Base-by-base conservation (phyloP, 2,888 invertebrate genomes). In the Zhuqinia jingwanae region DNA sequence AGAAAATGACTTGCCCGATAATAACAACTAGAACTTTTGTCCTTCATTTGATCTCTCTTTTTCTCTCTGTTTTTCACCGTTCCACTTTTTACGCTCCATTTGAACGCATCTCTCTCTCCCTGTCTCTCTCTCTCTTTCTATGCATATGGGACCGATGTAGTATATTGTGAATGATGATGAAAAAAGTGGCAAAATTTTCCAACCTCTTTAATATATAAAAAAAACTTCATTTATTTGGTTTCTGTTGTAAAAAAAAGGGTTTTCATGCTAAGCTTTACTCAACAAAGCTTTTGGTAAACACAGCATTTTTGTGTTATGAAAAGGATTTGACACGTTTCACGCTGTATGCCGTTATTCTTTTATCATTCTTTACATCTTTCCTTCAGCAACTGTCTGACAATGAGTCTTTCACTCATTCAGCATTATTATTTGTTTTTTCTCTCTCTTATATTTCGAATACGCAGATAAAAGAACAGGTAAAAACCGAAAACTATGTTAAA, bases 11-110 rank as follows among this genome's bases (percentile, higher is more conserved):
- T 85, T 85, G 42, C 42, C 76, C 78, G 70, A 85, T 79, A 84
- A 84, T 77, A 85, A n/a, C n/a, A n/a, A 84, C 84, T 84, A 68
- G 84, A 65, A 84, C 77, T 53, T 68, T 84, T 84, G 84, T 84
- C 84, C 84, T 84, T 84, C 84, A 77, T 76, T 84, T 76, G 68
- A 77, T 77, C 85, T 85, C 70, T 70, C 77, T 17, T 84, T 79
- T 58, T 78, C 84, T 70, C 56, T n/a, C n/a, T n/a, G n/a, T n/a
- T 77, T 77, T 45, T 78, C 78, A 8, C 42, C 65, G 78, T n/a
- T 70, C 78, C 53, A 85, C 60, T 79, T 78, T 73, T 30, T 60
- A 56, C 78, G 58, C 85, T 78, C 50, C 60, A 85, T 79, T 79
- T 78, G 60, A 50, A 84, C 2, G 5, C 27, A 42, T 42, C n/a